phyloP scores from a whole-genome alignment of 2,888 invertebrate species.

The Drosophila affinis region DNA sequence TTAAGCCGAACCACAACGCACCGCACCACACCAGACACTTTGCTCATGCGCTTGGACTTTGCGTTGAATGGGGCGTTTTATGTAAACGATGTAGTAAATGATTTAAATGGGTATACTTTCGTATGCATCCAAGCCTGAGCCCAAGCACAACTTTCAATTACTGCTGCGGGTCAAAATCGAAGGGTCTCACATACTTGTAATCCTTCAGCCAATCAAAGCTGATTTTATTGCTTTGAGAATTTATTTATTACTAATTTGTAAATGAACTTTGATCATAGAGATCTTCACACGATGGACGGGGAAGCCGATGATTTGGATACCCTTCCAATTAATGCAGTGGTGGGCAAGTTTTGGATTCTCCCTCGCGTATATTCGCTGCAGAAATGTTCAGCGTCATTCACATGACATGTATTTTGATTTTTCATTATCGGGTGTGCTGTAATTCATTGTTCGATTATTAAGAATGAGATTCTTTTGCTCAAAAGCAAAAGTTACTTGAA shows the following conservation, averaged over 20 bases:
- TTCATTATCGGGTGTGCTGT: too few relatives aligned
- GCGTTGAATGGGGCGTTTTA: constrained; percentile 7
- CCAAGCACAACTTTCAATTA: neutral
- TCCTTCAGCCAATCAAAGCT: constrained; percentile 1
- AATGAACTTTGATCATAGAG: neutral
- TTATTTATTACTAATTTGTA: neutral
- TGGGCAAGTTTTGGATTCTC: too few relatives aligned
- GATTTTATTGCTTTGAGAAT: constrained; percentile 9
- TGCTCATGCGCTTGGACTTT: constrained; percentile 1
- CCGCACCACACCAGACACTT: constrained; percentile 4
- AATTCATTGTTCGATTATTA: too few relatives aligned
- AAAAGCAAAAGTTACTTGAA: constrained; percentile 45
- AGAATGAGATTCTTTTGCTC: neutral
- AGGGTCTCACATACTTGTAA: neutral
- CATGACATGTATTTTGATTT: too few relatives aligned
- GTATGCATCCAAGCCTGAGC: constrained; percentile 1
- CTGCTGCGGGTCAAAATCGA: neutral
- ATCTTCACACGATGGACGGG: neutral
- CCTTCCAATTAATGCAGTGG: too few relatives aligned
- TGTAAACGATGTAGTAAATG: constrained; percentile 31
- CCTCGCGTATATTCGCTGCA: too few relatives aligned
- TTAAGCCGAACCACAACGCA: constrained; percentile 1
- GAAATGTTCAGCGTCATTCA: too few relatives aligned
- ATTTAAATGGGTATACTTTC: neutral
- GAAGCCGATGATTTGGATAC: too few relatives aligned